Percentiles rank a stretch among this genome's conserved stretches.
Evolutionary conservation across 2,888 invertebrate species (phyloP).

Genomic region (Amiota communis): DNA sequence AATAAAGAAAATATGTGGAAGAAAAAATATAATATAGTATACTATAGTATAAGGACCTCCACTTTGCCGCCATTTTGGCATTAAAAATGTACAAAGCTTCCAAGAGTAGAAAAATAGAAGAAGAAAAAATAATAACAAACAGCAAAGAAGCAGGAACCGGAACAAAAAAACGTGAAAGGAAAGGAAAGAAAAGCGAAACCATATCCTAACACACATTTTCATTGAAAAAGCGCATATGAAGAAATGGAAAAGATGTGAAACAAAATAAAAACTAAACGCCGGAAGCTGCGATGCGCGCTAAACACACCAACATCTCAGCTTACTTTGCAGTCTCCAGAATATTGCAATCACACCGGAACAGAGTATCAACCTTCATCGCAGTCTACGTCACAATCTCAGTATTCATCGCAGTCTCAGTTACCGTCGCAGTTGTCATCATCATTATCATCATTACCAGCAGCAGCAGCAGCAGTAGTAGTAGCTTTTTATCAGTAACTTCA

Average conservation of each 20-base stretch:
- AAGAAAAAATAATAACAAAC: constrained; percentile 21
- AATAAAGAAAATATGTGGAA: no score
- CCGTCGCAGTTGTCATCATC: constrained; percentile 35
- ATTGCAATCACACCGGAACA: no score
- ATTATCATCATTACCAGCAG: not conserved
- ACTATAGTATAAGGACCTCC: no score
- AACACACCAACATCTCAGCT: no score
- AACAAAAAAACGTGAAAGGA: constrained; percentile 12
- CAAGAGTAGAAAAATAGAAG: constrained; percentile 21
- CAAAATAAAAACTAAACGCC: not conserved
- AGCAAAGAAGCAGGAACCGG: constrained; percentile 29
- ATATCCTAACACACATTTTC: constrained; percentile 59
- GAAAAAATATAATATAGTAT: no score
- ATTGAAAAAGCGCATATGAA: constrained; percentile 44
- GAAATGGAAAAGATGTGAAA: not conserved
- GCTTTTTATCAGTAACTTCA: constrained; percentile 52
- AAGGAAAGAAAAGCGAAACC: constrained; percentile 62
- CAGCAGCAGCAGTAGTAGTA: constrained; percentile 14
- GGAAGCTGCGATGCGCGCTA: not conserved
- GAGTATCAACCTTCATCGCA: not conserved
- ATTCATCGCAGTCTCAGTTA: not conserved
- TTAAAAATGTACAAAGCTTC: constrained; percentile 22
- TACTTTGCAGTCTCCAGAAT: no score
- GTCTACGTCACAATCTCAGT: not conserved
- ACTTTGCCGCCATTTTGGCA: constrained; percentile 4